Evolutionary conservation across 2,113 vertebrate genomes (phyloP).

Genomic region (Peucedramus taeniatus): DNA sequence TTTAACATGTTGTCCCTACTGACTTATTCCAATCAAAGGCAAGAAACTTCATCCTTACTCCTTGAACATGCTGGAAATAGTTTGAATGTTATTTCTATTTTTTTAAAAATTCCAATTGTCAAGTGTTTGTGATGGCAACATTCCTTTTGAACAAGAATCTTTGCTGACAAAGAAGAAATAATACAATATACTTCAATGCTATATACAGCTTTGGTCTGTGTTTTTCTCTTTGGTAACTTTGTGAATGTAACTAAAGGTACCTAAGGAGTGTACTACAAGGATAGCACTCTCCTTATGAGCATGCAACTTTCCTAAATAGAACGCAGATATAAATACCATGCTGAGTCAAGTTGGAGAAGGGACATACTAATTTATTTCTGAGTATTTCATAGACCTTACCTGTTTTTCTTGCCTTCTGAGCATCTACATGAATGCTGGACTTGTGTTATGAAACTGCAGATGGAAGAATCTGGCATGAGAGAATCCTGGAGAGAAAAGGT

Average conservation of each 20-base stretch:
- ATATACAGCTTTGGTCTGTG: not conserved
- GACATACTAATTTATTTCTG: not conserved
- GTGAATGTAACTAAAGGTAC: not conserved
- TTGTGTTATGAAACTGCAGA: not conserved
- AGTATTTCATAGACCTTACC: not conserved
- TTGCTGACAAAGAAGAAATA: not conserved
- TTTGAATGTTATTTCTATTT: not conserved
- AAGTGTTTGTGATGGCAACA: not conserved
- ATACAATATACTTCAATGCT: not conserved
- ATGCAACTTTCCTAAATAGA: not conserved
- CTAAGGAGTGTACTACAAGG: not conserved
- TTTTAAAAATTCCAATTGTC: not conserved
- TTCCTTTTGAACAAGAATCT: not conserved
- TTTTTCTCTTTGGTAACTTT: not conserved
- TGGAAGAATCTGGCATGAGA: not conserved
- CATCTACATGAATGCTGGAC: not conserved
- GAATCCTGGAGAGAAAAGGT: not conserved
- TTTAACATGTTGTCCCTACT: not conserved
- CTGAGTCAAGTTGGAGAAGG: not conserved
- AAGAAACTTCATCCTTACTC: not conserved
- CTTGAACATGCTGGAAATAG: not conserved
- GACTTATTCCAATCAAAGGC: not conserved
- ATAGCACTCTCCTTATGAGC: not conserved
- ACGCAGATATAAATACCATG: not conserved
- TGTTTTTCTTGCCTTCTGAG: not conserved